Evolutionary conservation across 37 sponge, comb jelly and placozoan genomes (phyloP), one percentile per base, ranked within the genome.

Genomic region (Geodia barretti): DNA sequence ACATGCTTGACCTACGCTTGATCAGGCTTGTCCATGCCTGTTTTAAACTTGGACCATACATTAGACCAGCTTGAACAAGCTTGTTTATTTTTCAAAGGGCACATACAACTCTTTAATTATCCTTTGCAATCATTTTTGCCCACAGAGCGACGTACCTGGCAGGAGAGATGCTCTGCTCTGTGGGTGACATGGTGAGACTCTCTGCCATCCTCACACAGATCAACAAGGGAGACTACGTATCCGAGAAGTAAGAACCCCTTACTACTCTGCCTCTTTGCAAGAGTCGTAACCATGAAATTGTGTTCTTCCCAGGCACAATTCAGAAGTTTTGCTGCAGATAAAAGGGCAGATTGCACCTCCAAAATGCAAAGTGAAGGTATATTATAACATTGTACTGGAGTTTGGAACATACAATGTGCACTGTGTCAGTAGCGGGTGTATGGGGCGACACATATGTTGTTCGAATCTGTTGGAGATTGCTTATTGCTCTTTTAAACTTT

Each of bases 201-300:
- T 73, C 87, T 25, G 90, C 94, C 8, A 70, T 93, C 37, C 84
- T 93, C 68, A 86, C 89, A 38, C 94, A 93, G 58, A 89, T 93
- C 64, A 43, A 41, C 33, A 86, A 83, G 24, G 83, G 87, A 62
- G 82, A 93, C 78, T 83, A 75, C 79, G 71, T 67, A 24, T 39
- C 79, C 4, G 39, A 89, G 70, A 79, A 78, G 92, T 91, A 65
- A 23, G 70, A 67, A 24, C n/a, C 36, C 17, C 24, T 42, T 73
- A 8, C 3, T 17, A 4, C 7, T 47, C 11, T 47, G 21, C 42
- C 1, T 26, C n/a, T n/a, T n/a, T n/a, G n/a, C n/a, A n/a, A n/a
- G n/a, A n/a, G n/a, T n/a, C n/a, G n/a, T n/a, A n/a, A n/a, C n/a
- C n/a, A n/a, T n/a, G n/a, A 36, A 36, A 59, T 5, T 60, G 3